Evolutionary conservation across 2,888 invertebrate genomes (phyloP).

Genomic region (Limnephilus rhombicus): DNA sequence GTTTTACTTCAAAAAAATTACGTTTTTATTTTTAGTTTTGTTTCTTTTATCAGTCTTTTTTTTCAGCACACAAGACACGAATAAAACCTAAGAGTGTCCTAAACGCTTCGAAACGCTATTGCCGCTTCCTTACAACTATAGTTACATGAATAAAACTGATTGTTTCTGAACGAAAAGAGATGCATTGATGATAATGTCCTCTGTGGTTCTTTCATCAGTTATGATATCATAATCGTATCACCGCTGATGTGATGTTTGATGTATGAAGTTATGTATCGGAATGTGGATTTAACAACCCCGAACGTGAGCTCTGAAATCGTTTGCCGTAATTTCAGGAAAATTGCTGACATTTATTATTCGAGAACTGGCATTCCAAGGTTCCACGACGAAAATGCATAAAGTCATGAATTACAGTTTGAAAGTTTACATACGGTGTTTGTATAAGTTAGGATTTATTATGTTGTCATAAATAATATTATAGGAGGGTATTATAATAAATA

Average conservation of each 20-base stretch:
- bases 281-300: conserved; percentile 15
- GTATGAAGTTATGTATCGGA: background rate
- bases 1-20: too few relatives aligned
- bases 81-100: too few relatives aligned
- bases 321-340: conserved; percentile 23
- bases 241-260: conserved; percentile 13
- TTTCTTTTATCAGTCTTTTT: too few relatives aligned
- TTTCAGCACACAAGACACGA: too few relatives aligned
- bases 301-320: conserved; percentile 19
- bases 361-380: background rate
- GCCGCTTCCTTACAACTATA: too few relatives aligned
- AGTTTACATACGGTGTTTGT: background rate
- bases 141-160: too few relatives aligned
- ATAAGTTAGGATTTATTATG: background rate
- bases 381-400: background rate
- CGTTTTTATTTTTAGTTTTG: too few relatives aligned
- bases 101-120: too few relatives aligned
- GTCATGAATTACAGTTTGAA: background rate
- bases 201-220: background rate
- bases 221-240: conserved; percentile 4
- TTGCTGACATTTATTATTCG: conserved; percentile 11
- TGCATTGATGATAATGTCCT: background rate
- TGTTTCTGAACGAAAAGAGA: too few relatives aligned
- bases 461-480: too few relatives aligned
- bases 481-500: background rate